Evolutionary conservation across 1,140 invertebrate genomes (phyloP), one percentile per base, ranked within the genome.

Genomic region (Drosophila pectinifera): DNA sequence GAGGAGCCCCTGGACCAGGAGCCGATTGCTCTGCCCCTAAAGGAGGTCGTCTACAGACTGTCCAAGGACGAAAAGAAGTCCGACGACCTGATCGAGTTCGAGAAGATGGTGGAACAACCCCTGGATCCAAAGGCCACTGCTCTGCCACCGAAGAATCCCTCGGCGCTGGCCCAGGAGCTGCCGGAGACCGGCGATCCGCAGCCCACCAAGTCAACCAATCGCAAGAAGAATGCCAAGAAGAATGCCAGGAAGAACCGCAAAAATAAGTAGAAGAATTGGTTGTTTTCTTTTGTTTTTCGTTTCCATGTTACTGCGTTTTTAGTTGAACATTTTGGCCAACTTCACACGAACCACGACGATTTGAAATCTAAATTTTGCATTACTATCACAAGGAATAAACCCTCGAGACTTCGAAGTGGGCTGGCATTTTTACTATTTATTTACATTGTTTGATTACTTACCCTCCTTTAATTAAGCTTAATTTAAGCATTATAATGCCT

Each of bases 201-300:
- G 18, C 7, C 13, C 18, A 22, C 36, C 11, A 39, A 24, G 8
- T 7, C 16, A 4, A 5, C 8, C 16, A 73, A 22, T 22, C 34
- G n/a, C 22, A 75, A 75, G 31, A 64, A 64, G 26, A 75, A 57
- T 45, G 41, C 8, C 39, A 75, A 73, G 58, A 74, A 64, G 34
- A 65, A 41, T 53, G 62, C 11, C 61, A 75, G 65, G 59, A 75
- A 74, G 36, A 49, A 36, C 16, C 58, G 69, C 36, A 68, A 67
- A 11, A 58, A 48, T 14, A 59, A 77, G 46, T 58, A 76, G 45
- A n/a, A 10, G 0, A 22, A 48, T 22, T n/a, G 8, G 8, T 31
- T 31, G 8, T 31, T 8, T 16, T 18, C 10, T 7, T 34, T 13
- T 6, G 5, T 22, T 38, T 6, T 36, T 14, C 31, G 51, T n/a